Conservation (phyloP, 2,797 vertebrate genomes). For the Nothura maculosa region DNA sequence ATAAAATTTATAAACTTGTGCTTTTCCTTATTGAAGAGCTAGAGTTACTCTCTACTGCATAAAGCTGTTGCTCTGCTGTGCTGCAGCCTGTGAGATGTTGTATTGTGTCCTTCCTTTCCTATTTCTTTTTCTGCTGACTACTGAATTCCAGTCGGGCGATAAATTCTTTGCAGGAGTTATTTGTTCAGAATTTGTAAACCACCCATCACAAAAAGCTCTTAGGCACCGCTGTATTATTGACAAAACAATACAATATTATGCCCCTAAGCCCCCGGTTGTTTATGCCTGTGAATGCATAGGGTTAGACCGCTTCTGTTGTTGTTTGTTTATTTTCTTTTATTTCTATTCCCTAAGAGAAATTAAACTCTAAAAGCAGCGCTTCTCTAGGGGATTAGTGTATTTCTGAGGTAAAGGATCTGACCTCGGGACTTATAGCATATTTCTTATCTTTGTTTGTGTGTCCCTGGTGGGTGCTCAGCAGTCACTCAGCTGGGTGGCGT, state of each 20-base stretch:
- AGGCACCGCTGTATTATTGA: not conserved
- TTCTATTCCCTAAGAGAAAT: slow-evolving; percentile 24
- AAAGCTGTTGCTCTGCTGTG: not conserved
- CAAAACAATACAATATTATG: not conserved
- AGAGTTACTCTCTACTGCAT: not conserved
- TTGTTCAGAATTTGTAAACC: slow-evolving; percentile 18
- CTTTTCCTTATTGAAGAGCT: not conserved
- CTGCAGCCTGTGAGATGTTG: not conserved
- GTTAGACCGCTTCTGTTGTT: not conserved
- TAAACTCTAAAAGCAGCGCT: slow-evolving; percentile 5
- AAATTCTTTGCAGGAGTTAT: not conserved
- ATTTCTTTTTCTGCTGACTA: not conserved
- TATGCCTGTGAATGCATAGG: not conserved
- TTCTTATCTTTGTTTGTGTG: slow-evolving; percentile 9
- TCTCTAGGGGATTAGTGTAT: slow-evolving; percentile 33
- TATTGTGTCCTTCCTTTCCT: not conserved
- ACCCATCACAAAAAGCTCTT: not conserved
- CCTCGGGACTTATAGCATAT: not conserved
- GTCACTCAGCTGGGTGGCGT: not conserved
- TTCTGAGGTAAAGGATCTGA: slow-evolving; percentile 53
- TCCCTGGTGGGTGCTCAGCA: slow-evolving; percentile 7
- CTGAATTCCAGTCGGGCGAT: not conserved
- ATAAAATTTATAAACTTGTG: not conserved
- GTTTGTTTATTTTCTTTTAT: not conserved
- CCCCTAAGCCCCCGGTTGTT: not conserved